Base-by-base conservation (phyloP, 1,140 invertebrate genomes). In the Pseudoatta argentina region DNA sequence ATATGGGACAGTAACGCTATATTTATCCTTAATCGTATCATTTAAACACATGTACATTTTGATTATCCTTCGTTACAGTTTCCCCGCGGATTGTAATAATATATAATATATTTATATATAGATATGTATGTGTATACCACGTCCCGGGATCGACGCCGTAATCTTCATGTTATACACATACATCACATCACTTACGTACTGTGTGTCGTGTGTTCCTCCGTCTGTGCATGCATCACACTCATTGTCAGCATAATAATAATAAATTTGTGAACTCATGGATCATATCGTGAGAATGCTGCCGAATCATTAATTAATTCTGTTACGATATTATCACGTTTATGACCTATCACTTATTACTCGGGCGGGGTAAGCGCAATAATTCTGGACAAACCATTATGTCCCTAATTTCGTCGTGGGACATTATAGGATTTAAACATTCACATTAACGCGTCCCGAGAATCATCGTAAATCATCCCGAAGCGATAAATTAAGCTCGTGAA, bases 341-440 rank as follows among this genome's bases (percentile, higher is more conserved):
- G 30, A 73, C 59, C 79, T 83, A 83, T 66, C 21, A 10, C 69
- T 86, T 72, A 57, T 82, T 83, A 24, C 57, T 90, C 72, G 76
- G 88, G 86, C 89, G 89, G 89, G 89, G 82, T 90, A 91, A 90
- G 89, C 89, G 89, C 89, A 90, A 89, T 89, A 86, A 71, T 76
- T 81, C 63, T 48, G 69, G 51, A 87, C 76, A n/a, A 73, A 67
- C 59, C 57, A 16, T 86, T 55, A 5, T 79, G 73, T 21, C 51
- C n/a, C 18, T 57, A 72, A 73, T 34, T 55, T 39, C 66, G 39
- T 61, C 55, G 55, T 21, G 55, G 55, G 69, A 83, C 79, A 75
- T 55, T 34, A 55, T 75, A 34, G 55, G 69, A 83, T 48, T 67
- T 21, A 57, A 72, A 64, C 61, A 48, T n/a, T 66, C 61, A n/a